Conservation (phyloP, 2,113 vertebrate species). For the Andinoacara biseriatus region DNA sequence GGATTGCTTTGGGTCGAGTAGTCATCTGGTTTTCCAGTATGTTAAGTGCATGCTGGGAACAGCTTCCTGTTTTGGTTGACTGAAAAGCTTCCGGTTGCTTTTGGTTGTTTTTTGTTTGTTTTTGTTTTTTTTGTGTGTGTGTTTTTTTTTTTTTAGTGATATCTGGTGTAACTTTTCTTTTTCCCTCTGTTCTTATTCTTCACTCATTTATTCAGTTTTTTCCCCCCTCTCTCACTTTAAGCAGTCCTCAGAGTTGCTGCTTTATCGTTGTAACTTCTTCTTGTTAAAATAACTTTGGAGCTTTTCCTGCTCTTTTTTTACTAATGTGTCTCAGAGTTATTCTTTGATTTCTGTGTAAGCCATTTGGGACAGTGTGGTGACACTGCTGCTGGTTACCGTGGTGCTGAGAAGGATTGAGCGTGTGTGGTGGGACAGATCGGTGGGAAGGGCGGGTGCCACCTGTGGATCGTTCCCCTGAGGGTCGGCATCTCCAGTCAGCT, state of each 20-base stretch:
- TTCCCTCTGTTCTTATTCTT: background rate
- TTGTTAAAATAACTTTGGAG: background rate
- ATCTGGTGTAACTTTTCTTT: background rate
- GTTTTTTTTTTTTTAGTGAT: too few relatives aligned
- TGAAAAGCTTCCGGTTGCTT: background rate
- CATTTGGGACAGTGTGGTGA: slow-evolving; percentile 4
- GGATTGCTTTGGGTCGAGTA: background rate
- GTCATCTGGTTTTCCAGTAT: background rate
- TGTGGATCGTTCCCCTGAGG: slow-evolving; percentile 34
- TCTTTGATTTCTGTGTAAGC: background rate
- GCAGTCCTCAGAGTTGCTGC: background rate
- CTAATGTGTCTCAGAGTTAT: background rate
- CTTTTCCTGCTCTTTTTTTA: background rate
- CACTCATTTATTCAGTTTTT: background rate
- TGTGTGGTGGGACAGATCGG: background rate
- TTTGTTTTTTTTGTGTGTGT: too few relatives aligned
- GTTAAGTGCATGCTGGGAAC: background rate
- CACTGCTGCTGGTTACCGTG: slow-evolving; percentile 14
- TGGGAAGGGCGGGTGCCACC: background rate
- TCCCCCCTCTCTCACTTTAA: background rate
- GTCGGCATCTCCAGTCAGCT: slow-evolving; percentile 31
- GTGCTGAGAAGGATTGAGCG: slow-evolving; percentile 6
- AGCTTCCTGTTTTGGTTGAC: background rate
- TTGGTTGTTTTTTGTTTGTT: background rate
- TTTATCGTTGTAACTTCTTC: background rate